Conservation (phyloP, 2,113 vertebrate genomes). For the Pterocles gutturalis region DNA sequence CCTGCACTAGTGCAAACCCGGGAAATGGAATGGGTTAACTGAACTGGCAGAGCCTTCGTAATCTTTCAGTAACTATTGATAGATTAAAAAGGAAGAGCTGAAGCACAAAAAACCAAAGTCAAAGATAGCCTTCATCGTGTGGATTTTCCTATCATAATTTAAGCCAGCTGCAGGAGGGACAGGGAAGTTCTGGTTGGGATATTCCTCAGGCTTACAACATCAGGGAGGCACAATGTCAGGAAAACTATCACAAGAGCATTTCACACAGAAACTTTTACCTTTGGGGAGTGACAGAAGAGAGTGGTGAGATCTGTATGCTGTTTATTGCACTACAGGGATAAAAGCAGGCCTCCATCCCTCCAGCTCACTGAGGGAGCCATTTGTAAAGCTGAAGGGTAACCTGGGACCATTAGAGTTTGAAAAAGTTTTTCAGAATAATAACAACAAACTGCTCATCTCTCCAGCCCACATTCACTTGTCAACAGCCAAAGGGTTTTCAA, state of each 20-base stretch:
- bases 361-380: background rate
- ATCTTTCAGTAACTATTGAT: background rate
- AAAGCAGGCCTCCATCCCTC: background rate
- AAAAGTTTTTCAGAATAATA: background rate
- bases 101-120: background rate
- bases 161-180: background rate
- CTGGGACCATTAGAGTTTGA: background rate
- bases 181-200: background rate
- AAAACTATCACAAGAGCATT: background rate
- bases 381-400: background rate
- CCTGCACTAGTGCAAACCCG: background rate
- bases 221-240: background rate
- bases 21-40: background rate
- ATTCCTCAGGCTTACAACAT: background rate
- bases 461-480: background rate
- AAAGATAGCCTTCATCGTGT: background rate
- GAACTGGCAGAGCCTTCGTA: background rate
- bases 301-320: background rate
- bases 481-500: conserved; percentile 12
- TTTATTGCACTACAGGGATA: background rate
- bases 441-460: background rate
- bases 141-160: background rate
- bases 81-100: background rate
- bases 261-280: background rate
- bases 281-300: background rate